Base-by-base conservation (phyloP, 1,140 invertebrate genomes). In the Temnothorax nylanderi region DNA sequence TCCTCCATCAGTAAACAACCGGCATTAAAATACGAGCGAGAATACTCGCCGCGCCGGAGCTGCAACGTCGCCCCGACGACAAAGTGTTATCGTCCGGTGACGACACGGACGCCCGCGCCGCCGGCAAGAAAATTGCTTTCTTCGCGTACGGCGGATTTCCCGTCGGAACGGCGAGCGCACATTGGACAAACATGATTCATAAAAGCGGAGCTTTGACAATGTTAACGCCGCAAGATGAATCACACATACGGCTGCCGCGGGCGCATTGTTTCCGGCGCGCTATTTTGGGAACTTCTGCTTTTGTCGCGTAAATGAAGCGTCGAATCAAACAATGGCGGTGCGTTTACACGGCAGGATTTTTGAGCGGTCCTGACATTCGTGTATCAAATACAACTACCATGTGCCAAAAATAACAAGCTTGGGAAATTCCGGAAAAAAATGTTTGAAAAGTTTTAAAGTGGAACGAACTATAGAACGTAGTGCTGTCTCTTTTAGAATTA, bases 91-190 rank as follows among this genome's bases (percentile, higher is more conserved):
- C 54, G 54, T 41, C 11, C 67, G 54, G 8, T 16, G 32, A 75
- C 69, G 41, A 75, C n/a, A 47, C 26, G 26, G 1, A 26, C 26
- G 26, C 26, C 26, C 26, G 13, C 56, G 54, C 8, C 26, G 69
- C 8, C 26, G 69, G 10, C 67, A 58, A 84, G 80, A 75, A 84
- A 60, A 84, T 75, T 84, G 69, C 69, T 85, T 60, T 44, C 49
- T 51, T 47, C 69, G 41, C 67, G 64, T 26, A 3, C 16, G 44
- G 10, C 41, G 44, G 41, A 47, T 62, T 84, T 74, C 37, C 54
- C 56, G 13, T n/a, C 51, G 26, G 21, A 58, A 51, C 64, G 47
- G 3, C 26, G 26, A 2, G 44, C 21, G 10, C n/a, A 26, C 18
- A 37, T 32, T n/a, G 49, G 54, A n/a, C 49, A 65, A 60, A 84